Base-by-base conservation (phyloP, 2,113 vertebrate genomes). In the Morone chrysops region DNA sequence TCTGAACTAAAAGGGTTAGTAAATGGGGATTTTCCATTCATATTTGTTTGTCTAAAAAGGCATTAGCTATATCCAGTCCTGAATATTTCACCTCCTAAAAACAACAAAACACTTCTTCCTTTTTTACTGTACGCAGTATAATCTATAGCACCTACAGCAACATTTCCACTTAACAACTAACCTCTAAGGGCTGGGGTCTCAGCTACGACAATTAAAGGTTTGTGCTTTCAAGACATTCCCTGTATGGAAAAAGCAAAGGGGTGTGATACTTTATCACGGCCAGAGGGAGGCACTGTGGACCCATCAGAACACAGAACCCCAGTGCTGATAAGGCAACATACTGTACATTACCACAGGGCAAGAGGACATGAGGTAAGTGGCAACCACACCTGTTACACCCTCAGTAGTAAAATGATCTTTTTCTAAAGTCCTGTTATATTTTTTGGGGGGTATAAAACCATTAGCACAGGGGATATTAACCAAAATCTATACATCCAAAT, bases 221-320 rank as follows among this genome's bases (percentile, higher is more conserved):
- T 95, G 92, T 94, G 94, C 94, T 95, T 94, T 91, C 77, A 72
- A 89, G 38, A 89, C 75, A 70, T 90, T 92, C 88, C 87, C 88
- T 93, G 87, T 82, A 87, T 86, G 81, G 57, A 73, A 82, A 83
- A 87, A 89, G 80, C 60, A 90, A 83, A 84, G 65, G 73, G 81
- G 61, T 89, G 81, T 75, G 73, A 88, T 83, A 36, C 84, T 72
- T 75, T 2, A 80, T 84, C 71, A 81, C 14, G 18, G 82, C 90
- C 81, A 91, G 75, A 67, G 38, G 78, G 87, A 75, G 91, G 86
- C 87, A 84, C 89, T 83, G 81, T 75, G 69, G 74, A 74, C 38
- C 88, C 45, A 81, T 66, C 63, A 84, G 73, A 74, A 51, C 78
- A 79, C 65, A 75, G 59, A 76, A 81, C 81, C 76, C 88, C 85